Evolutionary conservation across 1,140 invertebrate genomes (phyloP).

Genomic region (Lycorma delicatula): DNA sequence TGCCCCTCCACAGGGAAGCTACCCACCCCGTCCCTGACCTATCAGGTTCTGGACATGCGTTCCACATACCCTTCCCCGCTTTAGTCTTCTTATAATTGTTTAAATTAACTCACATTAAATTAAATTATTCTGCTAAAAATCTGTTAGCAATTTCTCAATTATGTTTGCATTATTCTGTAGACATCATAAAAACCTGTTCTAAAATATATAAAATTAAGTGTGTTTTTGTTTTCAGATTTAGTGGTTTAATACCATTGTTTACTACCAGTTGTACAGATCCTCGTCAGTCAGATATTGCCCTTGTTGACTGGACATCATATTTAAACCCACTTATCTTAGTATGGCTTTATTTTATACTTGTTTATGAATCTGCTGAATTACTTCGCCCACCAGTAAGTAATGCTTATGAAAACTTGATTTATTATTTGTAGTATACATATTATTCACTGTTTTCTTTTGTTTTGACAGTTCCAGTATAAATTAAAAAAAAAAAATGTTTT

Average conservation of each 20-base stretch:
- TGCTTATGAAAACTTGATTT: too few relatives aligned
- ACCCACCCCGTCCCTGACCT: too few relatives aligned
- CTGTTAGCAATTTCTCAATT: too few relatives aligned
- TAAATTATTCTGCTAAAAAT: neutral
- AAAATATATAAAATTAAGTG: neutral
- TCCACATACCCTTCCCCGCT: neutral
- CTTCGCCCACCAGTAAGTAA: slow-evolving; percentile 58
- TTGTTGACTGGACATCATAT: slow-evolving; percentile 57
- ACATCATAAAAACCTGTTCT: neutral
- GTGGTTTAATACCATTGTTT: slow-evolving; percentile 52
- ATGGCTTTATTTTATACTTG: slow-evolving; percentile 62
- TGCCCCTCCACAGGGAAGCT: too few relatives aligned
- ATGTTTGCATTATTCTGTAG: too few relatives aligned
- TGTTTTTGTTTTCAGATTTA: slow-evolving; percentile 46
- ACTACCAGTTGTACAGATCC: slow-evolving; percentile 53
- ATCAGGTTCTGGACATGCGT: too few relatives aligned
- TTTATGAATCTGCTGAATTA: slow-evolving; percentile 57
- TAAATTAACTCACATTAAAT: neutral
- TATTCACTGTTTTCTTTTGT: too few relatives aligned
- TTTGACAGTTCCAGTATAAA: too few relatives aligned
- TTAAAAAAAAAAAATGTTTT: too few relatives aligned
- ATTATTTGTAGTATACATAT: too few relatives aligned
- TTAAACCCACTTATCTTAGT: slow-evolving; percentile 65
- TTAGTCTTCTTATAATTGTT: neutral
- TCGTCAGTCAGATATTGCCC: slow-evolving; percentile 47